Base-by-base conservation (phyloP, 2,888 invertebrate species). In the Sphecodes monilicornis region DNA sequence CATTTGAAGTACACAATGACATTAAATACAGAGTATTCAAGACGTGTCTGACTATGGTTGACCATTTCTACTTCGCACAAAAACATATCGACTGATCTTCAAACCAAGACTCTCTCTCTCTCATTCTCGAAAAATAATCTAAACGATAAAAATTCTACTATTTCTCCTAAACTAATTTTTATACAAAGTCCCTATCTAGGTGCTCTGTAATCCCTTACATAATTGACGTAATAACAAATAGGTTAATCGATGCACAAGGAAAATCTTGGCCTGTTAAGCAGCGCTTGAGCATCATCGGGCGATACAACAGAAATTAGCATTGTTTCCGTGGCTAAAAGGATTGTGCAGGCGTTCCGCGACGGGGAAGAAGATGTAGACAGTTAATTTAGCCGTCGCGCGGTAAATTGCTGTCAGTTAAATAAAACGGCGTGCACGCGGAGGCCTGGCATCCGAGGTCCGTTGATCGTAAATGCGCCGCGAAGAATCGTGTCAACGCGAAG, bases 401-500 rank as follows among this genome's bases (percentile, higher is more conserved):
- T 79, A 82, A 74, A 74, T 82, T 82, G 69, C 54, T 57, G 57
- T 10, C 57, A 39, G 70, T 80, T 70, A 46, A 66, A 64, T n/a
- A 3, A 22, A 22, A 18, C 68, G 57, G 26, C 26, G 22, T 50
- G 22, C 26, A 26, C 39, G n/a, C 43, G 73, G n/a, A 26, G 57
- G 57, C 16, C 2, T 57, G 74, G 80, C 80, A 39, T 46, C 36
- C 68, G 81, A 70, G 22, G 70, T 54, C 46, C 39, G 66, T 43
- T 18, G 18, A 75, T 82, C 50, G 43, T 32, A 81, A 76, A 75
- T 69, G 57, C 50, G 22, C 26, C 13, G 54, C 75, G 81, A n/a
- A 43, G 81, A 81, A 70, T 36, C 80, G 68, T 69, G 82, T 76
- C 69, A 76, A n/a, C 76, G 76, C 70, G 41, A 81, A 76, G 76